Base-by-base conservation (phyloP, 1,140 invertebrate genomes). In the Sycobia sp. region DNA sequence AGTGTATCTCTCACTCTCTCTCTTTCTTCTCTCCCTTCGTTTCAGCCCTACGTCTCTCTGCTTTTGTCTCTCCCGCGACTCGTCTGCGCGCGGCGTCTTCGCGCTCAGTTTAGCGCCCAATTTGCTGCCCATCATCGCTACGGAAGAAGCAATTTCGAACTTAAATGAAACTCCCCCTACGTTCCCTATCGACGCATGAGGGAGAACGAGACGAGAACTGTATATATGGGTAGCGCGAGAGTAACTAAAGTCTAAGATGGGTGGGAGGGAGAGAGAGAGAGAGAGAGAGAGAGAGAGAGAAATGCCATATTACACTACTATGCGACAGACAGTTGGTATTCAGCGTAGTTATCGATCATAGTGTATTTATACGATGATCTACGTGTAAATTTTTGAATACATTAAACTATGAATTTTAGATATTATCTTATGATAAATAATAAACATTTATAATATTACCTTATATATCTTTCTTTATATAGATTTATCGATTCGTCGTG, bases 111-210 rank as follows among this genome's bases (percentile, higher is more conserved):
- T 80, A 71, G 76, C 76, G 76, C 77, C 77, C 79, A 80, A 81
- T 81, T 81, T 80, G 75, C 74, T 74, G 75, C 75, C 77, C 76
- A 80, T 80, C 77, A 79, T 80, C 77, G 76, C 76, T 78, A 78
- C 77, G 78, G 79, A 80, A 80, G 79, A 81, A 81, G 78, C 79
- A 80, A 81, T 81, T 81, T 80, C 79, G 77, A 81, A 81, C 77
- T 81, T 81, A 79, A 80, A 81, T 81, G 79, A 81, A 79, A 80
- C 78, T 79, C 75, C 72, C 71, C 69, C 77, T n/a, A 73, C 67
- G 58, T 71, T 56, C 51, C 27, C 57, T 58, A 47, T 55, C 41
- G 66, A 44, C 38, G 36, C 61, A 58, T 46, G 39, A 47, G 55
- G 38, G 54, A 38, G 20, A 46, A 23, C 49, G 61, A 43, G 65